Percentiles rank a stretch among this genome's conserved stretches.
phyloP scores from a whole-genome alignment of 30 jellyfish, hydroid and myxozoan genomes.

The Hydractinia echinata region DNA sequence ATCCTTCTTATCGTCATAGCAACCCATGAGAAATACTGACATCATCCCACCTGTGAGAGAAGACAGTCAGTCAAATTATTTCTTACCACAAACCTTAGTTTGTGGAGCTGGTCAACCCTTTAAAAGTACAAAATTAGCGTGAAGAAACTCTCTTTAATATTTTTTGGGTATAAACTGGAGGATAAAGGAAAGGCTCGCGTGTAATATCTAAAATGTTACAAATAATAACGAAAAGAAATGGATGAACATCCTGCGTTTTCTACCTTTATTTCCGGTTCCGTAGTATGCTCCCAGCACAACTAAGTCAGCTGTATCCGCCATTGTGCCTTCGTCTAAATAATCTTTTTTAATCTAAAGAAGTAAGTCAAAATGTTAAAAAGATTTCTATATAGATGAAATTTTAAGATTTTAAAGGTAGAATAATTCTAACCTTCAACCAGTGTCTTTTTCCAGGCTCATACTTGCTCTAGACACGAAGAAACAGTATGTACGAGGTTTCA shows the following conservation, averaged over 20 bases:
- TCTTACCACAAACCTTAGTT: not conserved
- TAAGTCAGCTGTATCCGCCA: conserved; percentile 93
- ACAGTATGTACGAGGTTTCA: not conserved
- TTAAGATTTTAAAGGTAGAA: not conserved
- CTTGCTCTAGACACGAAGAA: conserved; percentile 43
- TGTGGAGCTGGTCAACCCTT: too few species aligned
- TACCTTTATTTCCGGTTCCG: conserved; percentile 94
- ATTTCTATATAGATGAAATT: not conserved
- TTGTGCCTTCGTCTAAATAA: conserved; percentile 82
- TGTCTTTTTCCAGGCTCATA: conserved; percentile 92
- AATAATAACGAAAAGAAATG: too few species aligned
- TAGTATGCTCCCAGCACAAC: conserved; percentile 84
- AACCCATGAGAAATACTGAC: conserved; percentile 94
- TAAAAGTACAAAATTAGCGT: too few species aligned
- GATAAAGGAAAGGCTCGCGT: too few species aligned
- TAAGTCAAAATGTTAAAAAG: not conserved
- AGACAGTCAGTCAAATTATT: not conserved
- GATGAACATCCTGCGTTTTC: not conserved
- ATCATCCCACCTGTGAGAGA: conserved; percentile 75
- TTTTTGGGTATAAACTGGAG: too few species aligned
- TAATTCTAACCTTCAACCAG: conserved; percentile 62
- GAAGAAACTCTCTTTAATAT: too few species aligned
- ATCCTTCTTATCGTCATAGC: conserved; percentile 49
- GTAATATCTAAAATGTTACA: too few species aligned
- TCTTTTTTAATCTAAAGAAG: conserved; percentile 64